Conservation (phyloP, 2,888 invertebrate genomes). For the Sthenelais limicola region DNA sequence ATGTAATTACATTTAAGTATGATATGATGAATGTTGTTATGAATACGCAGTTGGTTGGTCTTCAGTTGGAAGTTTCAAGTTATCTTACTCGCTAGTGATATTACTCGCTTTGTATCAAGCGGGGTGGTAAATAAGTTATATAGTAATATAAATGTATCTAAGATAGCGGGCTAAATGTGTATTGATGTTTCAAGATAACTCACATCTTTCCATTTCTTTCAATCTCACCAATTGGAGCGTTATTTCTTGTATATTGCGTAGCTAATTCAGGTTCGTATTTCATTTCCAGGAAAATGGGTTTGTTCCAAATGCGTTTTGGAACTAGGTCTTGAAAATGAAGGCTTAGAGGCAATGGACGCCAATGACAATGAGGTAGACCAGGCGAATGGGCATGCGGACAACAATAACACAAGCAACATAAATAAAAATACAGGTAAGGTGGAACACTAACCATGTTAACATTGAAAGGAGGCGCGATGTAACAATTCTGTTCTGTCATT, state of each 20-base stretch:
- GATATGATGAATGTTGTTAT: too few species aligned
- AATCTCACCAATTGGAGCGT: background rate
- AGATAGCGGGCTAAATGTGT: too few species aligned
- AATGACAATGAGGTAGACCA: slow-evolving; percentile 5
- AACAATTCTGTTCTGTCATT: too few species aligned
- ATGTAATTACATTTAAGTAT: too few species aligned
- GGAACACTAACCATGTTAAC: background rate
- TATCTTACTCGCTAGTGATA: too few species aligned
- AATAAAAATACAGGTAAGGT: slow-evolving; percentile 27
- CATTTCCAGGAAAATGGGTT: slow-evolving; percentile 52
- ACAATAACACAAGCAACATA: slow-evolving; percentile 26
- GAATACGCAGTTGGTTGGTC: too few species aligned
- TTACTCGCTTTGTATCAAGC: too few species aligned
- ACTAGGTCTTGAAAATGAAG: slow-evolving; percentile 32
- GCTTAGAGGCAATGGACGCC: slow-evolving; percentile 14
- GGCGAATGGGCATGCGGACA: background rate
- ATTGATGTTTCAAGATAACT: background rate
- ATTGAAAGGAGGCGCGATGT: background rate
- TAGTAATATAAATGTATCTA: too few species aligned
- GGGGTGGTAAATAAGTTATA: too few species aligned
- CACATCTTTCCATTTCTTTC: background rate
- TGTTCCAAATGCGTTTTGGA: slow-evolving; percentile 50
- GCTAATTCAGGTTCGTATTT: too few species aligned
- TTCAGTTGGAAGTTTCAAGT: too few species aligned
- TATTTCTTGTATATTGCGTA: background rate